Percentiles rank a stretch among this genome's conserved stretches.
Evolutionary conservation across 1,140 invertebrate genomes (phyloP).

Genomic region (Habropoda laboriosa): DNA sequence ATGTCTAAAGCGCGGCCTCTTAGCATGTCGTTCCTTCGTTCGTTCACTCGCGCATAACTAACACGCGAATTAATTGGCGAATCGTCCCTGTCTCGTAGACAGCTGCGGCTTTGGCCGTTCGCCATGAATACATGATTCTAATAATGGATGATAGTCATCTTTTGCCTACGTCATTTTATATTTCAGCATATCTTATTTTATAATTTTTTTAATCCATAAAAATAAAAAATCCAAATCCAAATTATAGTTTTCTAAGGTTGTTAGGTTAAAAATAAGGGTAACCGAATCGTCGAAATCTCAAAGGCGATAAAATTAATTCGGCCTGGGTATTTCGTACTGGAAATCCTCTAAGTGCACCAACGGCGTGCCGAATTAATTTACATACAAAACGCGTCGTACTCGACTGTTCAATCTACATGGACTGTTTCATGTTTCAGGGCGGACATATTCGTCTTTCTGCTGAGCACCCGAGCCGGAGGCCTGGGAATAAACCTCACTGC

Average conservation of each 20-base stretch:
- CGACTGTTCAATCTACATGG: slow-evolving; percentile 56
- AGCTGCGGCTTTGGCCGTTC: slow-evolving; percentile 43
- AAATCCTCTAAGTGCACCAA: slow-evolving; percentile 67
- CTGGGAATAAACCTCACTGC: slow-evolving; percentile 99
- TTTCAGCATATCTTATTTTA: not conserved
- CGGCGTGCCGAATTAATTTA: slow-evolving; percentile 69
- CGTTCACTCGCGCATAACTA: slow-evolving; percentile 61
- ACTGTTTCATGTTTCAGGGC: slow-evolving; percentile 83
- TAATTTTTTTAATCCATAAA: not conserved
- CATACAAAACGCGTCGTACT: slow-evolving; percentile 63
- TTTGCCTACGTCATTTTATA: not conserved
- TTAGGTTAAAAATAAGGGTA: not conserved
- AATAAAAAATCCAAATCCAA: too few species aligned
- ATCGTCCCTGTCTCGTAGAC: slow-evolving; percentile 48
- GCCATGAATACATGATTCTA: slow-evolving; percentile 31
- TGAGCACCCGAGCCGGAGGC: slow-evolving; percentile 98
- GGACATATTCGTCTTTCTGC: slow-evolving; percentile 97
- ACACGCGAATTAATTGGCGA: slow-evolving; percentile 69
- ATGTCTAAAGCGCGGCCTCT: slow-evolving; percentile 38
- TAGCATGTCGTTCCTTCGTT: slow-evolving; percentile 60
- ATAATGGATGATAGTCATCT: slow-evolving; percentile 18
- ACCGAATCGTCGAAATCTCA: slow-evolving; percentile 45
- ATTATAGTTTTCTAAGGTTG: not conserved
- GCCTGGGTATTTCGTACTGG: slow-evolving; percentile 38
- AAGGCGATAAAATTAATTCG: slow-evolving; percentile 29